phyloP scores from a whole-genome alignment of 1,140 invertebrate genomes.

The Melitaea cinxia region DNA sequence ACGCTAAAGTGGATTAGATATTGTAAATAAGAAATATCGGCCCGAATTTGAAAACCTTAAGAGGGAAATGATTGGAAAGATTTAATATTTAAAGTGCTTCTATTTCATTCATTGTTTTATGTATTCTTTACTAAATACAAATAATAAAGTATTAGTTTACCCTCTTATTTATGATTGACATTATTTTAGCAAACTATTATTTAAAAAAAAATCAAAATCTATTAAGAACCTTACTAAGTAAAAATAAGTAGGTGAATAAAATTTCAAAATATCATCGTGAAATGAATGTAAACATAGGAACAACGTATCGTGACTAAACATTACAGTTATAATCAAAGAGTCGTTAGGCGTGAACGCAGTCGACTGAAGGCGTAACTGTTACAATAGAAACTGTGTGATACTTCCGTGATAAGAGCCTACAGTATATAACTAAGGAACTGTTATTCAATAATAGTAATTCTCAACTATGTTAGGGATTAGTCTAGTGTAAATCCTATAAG shows the following conservation, averaged over 20 bases:
- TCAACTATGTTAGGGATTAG: not conserved
- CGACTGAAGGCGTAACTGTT: conserved; percentile 33
- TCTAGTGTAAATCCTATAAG: not conserved
- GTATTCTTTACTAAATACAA: too few relatives aligned
- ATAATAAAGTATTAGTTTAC: too few relatives aligned
- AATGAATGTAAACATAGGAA: not conserved
- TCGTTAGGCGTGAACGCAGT: conserved; percentile 32
- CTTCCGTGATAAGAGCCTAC: conserved; percentile 16
- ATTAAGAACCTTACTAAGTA: not conserved
- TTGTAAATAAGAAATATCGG: conserved; percentile 32
- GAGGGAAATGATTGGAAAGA: not conserved
- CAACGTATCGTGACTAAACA: too few relatives aligned
- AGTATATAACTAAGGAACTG: not conserved
- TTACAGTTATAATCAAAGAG: conserved; percentile 30
- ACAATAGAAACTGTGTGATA: conserved; percentile 26
- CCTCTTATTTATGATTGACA: too few relatives aligned
- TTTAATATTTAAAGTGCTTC: conserved; percentile 6
- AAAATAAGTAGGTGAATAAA: too few relatives aligned
- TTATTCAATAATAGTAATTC: conserved; percentile 10
- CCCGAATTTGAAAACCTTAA: not conserved
- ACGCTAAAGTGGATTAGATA: conserved; percentile 64
- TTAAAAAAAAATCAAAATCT: too few relatives aligned
- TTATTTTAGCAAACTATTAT: too few relatives aligned
- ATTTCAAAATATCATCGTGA: too few relatives aligned
- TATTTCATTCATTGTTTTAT: not conserved